These are phyloP conservation scores for Albula goreensis DNA, from an alignment of 2,113 vertebrate genomes.

Conservation along the genomic window DNA sequence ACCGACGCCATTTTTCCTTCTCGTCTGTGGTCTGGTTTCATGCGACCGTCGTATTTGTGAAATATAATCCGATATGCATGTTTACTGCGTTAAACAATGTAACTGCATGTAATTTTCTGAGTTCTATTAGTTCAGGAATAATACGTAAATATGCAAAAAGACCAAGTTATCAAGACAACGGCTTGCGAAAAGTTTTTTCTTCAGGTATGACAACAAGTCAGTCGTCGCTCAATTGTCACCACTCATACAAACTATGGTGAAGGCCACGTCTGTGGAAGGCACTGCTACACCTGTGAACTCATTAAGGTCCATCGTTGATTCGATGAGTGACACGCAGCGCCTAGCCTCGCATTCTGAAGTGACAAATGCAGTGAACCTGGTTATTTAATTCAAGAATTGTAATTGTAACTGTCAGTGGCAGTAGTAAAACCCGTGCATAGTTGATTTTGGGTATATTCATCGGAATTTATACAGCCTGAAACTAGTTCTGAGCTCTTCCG, in stretches of 20 bases:
- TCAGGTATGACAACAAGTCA: conserved; percentile 4
- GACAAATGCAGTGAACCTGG: background rate
- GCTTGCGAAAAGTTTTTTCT: background rate
- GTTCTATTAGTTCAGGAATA: background rate
- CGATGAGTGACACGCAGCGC: conserved; percentile 17
- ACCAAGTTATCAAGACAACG: background rate
- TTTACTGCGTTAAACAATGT: no score
- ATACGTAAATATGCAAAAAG: background rate
- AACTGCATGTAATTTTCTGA: background rate
- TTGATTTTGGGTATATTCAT: no score
- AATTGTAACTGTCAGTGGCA: no score
- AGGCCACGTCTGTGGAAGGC: background rate
- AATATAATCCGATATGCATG: background rate
- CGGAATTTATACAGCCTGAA: no score
- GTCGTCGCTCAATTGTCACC: conserved; percentile 25
- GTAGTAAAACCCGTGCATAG: no score
- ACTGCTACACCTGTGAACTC: conserved; percentile 26
- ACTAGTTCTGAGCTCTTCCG: no score
- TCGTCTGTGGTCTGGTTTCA: conserved; percentile 24
- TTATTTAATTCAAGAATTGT: no score
- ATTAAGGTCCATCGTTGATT: conserved; percentile 18
- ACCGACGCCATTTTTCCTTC: conserved; percentile 37
- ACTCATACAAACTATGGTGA: background rate
- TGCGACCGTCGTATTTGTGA: background rate
- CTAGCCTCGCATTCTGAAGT: background rate